Conservation (phyloP, 2,888 invertebrate genomes). For the Mermis nigrescens region DNA sequence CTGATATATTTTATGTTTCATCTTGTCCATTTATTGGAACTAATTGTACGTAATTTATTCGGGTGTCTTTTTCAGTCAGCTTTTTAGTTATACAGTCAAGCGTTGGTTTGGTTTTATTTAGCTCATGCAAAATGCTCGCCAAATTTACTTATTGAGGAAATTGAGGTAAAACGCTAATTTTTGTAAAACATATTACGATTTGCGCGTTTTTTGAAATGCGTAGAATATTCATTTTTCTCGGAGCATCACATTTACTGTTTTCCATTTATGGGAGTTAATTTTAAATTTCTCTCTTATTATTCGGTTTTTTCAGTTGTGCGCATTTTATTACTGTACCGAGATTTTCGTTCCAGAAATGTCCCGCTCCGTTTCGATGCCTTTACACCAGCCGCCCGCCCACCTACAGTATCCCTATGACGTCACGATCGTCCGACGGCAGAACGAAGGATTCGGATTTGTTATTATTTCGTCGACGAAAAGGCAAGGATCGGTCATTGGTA, state of each 20-base stretch:
- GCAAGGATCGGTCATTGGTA: conserved; percentile 68
- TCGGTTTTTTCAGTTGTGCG: too few species aligned
- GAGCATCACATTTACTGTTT: too few species aligned
- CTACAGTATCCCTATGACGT: conserved; percentile 59
- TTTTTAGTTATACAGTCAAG: too few species aligned
- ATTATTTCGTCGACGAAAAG: conserved; percentile 85
- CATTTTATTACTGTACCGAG: too few species aligned
- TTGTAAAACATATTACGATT: background rate
- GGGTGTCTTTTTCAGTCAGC: too few species aligned
- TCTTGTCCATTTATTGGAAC: background rate
- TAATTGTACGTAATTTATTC: too few species aligned
- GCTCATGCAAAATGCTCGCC: too few species aligned
- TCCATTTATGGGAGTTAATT: too few species aligned
- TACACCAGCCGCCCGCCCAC: background rate
- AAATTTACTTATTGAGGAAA: too few species aligned
- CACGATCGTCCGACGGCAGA: conserved; percentile 65
- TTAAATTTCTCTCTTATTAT: too few species aligned
- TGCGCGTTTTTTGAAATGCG: background rate
- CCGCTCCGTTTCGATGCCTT: conserved; percentile 15
- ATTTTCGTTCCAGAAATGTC: background rate
- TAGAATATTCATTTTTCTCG: background rate
- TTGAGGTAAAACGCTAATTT: too few species aligned
- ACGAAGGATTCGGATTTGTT: conserved; percentile 94
- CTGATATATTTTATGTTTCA: background rate
- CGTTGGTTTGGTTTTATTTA: too few species aligned